These are phyloP conservation scores for Ditula angustiorana DNA, from an alignment of 2,888 invertebrate genomes.

Conservation along the genomic window DNA sequence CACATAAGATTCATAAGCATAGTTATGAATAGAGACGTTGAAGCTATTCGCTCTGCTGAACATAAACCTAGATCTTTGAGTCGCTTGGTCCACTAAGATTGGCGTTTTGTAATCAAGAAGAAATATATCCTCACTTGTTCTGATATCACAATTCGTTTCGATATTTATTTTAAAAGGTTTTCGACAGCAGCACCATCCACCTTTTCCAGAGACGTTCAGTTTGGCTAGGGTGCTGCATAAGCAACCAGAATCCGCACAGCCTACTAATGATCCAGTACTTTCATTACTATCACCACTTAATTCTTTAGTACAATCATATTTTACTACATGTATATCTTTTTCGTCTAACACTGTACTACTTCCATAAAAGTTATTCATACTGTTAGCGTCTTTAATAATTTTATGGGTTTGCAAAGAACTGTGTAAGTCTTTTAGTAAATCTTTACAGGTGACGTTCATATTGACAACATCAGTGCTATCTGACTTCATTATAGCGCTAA, in stretches of 20 bases:
- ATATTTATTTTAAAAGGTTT: conserved; percentile 48
- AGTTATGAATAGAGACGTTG: conserved; percentile 47
- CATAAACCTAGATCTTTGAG: conserved; percentile 55
- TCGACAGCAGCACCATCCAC: conserved; percentile 52
- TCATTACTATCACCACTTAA: conserved; percentile 50
- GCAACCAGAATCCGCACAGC: conserved; percentile 46
- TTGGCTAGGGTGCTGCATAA: conserved; percentile 62
- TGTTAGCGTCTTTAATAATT: conserved; percentile 58
- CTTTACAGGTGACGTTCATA: conserved; percentile 46
- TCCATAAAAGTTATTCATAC: conserved; percentile 61
- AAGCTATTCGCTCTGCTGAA: conserved; percentile 46
- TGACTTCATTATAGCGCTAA: conserved; percentile 63
- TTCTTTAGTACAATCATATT: conserved; percentile 52
- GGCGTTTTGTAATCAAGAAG: conserved; percentile 47
- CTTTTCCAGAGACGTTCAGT: conserved; percentile 52
- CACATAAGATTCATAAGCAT: conserved; percentile 17
- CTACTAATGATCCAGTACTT: conserved; percentile 42
- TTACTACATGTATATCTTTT: conserved; percentile 32
- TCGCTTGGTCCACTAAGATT: conserved; percentile 56
- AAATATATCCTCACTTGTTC: conserved; percentile 49
- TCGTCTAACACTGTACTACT: conserved; percentile 46
- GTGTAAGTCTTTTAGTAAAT: conserved; percentile 53
- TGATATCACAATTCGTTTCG: conserved; percentile 58
- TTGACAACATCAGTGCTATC: conserved; percentile 62
- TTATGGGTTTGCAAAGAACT: conserved; percentile 58